Conservation (phyloP, 2,797 vertebrate species). For the Carcharodon carcharias region DNA sequence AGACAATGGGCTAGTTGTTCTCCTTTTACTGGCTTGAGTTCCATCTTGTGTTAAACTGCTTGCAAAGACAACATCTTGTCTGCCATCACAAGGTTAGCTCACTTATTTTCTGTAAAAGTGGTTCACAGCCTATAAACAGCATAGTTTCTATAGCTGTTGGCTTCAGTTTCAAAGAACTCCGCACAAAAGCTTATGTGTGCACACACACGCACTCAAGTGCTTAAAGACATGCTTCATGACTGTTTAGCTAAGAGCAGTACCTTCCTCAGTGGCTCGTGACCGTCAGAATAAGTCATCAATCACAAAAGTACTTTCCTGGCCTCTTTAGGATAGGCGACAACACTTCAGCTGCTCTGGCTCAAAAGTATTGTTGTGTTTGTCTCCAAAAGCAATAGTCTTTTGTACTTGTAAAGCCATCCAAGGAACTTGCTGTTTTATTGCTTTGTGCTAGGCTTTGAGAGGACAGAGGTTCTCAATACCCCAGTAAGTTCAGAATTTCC, state of each 20-base stretch:
- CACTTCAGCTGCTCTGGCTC: neutral
- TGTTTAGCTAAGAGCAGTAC: neutral
- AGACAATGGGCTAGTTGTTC: neutral
- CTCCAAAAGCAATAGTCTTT: neutral
- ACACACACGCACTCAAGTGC: neutral
- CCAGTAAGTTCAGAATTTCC: neutral
- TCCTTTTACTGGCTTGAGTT: neutral
- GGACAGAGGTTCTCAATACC: neutral
- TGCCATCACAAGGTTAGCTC: neutral
- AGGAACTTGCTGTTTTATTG: neutral
- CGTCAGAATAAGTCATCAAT: neutral
- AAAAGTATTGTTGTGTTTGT: neutral
- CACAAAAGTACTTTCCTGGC: neutral
- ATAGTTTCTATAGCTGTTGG: neutral
- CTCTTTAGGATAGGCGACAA: neutral
- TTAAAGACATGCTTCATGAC: neutral
- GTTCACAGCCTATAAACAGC: neutral
- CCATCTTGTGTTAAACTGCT: neutral
- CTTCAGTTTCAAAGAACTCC: slow-evolving; percentile 9
- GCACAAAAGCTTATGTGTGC: neutral
- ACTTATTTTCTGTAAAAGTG: neutral
- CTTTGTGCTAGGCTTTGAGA: too few relatives aligned
- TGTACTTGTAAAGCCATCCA: neutral
- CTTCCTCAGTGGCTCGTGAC: neutral
- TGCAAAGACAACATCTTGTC: neutral